These are phyloP conservation scores for Tinamus major DNA, from an alignment of 2,797 vertebrate species.

Conservation along the genomic window DNA sequence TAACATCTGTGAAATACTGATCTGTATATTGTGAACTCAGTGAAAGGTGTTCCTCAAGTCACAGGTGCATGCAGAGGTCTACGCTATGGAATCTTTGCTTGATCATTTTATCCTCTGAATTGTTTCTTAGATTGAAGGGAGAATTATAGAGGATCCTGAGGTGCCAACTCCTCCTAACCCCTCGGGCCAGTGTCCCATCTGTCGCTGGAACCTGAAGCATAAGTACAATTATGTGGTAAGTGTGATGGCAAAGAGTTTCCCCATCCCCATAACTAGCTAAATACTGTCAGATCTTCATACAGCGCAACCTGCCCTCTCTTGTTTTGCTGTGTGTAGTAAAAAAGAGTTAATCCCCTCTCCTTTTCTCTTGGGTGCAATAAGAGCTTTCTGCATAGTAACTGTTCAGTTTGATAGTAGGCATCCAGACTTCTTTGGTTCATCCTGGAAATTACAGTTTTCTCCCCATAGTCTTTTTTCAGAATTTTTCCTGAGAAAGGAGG, in stretches of 20 bases:
- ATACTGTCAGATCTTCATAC: background rate
- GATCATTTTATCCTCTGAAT: background rate
- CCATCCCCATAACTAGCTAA: background rate
- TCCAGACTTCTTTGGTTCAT: background rate
- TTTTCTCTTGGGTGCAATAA: background rate
- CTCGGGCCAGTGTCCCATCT: conserved; percentile 93
- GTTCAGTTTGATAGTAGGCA: background rate
- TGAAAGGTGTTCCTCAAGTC: background rate
- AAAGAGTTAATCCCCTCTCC: background rate
- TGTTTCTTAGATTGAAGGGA: conserved; percentile 88
- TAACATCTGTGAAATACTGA: background rate
- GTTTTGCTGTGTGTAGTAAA: background rate
- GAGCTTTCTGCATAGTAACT: background rate
- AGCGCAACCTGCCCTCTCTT: accelerated
- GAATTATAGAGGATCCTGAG: conserved; percentile 70
- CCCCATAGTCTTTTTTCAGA: background rate
- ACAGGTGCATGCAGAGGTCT: background rate
- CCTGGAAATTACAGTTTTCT: background rate
- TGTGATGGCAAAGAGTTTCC: background rate
- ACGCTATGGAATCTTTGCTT: background rate
- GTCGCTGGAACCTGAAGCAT: conserved; percentile 95
- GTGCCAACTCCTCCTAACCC: conserved; percentile 89
- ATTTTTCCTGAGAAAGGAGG: background rate
- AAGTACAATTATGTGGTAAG: conserved; percentile 93
- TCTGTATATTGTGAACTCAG: accelerated